Percentiles rank a stretch among this genome's conserved stretches.
Evolutionary conservation across 2,797 vertebrate genomes (phyloP).

Genomic region (Myotis pilosus): DNA sequence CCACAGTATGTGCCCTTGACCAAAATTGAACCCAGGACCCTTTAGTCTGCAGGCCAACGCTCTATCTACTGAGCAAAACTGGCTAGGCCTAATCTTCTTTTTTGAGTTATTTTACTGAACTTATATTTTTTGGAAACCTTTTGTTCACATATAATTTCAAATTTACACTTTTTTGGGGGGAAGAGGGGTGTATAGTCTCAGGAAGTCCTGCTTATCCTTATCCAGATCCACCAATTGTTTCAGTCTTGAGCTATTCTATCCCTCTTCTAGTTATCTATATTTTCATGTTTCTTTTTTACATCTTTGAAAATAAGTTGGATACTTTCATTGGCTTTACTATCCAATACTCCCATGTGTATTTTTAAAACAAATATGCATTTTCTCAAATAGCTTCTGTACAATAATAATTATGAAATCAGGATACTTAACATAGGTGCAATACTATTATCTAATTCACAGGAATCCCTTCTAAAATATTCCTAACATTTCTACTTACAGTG

Average conservation of each 20-base stretch:
- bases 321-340: neutral
- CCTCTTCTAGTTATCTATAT: neutral
- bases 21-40: too few relatives aligned
- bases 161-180: neutral
- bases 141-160: neutral
- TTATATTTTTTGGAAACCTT: neutral
- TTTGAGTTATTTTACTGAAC: neutral
- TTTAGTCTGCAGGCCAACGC: too few relatives aligned
- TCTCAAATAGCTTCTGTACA: neutral
- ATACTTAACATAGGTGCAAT: neutral
- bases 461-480: neutral
- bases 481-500: neutral
- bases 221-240: neutral
- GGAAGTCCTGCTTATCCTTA: neutral
- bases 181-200: neutral
- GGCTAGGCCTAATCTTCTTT: too few relatives aligned
- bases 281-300: neutral
- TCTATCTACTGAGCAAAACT: too few relatives aligned
- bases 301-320: neutral
- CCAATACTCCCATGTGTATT: neutral
- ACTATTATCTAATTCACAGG: neutral
- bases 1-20: too few relatives aligned
- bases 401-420: neutral
- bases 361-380: neutral
- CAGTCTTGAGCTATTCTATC: neutral